These are phyloP conservation scores for Isaurus tuberculatus DNA, from an alignment of 92 coral and sea anemone species.

Conservation along the genomic window DNA sequence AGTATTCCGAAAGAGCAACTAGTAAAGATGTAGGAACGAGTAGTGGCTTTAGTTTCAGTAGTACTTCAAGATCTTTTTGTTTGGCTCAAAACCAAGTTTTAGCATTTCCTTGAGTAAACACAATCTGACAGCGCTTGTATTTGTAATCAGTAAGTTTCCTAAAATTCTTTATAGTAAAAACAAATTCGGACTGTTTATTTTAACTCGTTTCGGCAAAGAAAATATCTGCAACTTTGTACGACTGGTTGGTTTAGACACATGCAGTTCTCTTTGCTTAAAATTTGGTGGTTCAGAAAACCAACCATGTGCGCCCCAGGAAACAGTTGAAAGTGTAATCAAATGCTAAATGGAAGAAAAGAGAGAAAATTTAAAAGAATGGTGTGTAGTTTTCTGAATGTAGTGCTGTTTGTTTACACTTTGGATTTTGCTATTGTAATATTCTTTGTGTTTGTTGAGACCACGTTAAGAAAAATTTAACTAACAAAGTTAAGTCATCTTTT, in stretches of 20 bases:
- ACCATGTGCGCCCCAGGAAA: background rate
- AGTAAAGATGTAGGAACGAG: background rate
- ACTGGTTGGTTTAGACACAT: background rate
- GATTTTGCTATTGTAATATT: constrained; percentile 5
- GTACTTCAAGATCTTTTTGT: background rate
- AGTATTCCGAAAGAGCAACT: too few species aligned
- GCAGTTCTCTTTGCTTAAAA: background rate
- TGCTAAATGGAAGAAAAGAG: background rate
- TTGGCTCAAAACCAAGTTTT: background rate
- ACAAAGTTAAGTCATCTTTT: background rate
- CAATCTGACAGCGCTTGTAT: constrained; percentile 4
- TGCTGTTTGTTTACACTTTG: background rate
- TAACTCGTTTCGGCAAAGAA: background rate
- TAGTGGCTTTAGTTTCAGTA: background rate
- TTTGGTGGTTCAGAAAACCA: background rate
- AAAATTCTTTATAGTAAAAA: background rate
- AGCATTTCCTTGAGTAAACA: background rate
- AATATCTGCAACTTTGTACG: background rate
- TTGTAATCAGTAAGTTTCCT: background rate
- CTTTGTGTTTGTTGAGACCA: background rate
- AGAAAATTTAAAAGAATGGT: background rate
- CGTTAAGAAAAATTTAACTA: background rate
- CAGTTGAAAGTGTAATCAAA: background rate
- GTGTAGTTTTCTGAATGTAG: background rate
- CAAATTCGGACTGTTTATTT: background rate